Evolutionary conservation across 2,797 vertebrate species (phyloP).

Genomic region (Acanthopagrus latus): DNA sequence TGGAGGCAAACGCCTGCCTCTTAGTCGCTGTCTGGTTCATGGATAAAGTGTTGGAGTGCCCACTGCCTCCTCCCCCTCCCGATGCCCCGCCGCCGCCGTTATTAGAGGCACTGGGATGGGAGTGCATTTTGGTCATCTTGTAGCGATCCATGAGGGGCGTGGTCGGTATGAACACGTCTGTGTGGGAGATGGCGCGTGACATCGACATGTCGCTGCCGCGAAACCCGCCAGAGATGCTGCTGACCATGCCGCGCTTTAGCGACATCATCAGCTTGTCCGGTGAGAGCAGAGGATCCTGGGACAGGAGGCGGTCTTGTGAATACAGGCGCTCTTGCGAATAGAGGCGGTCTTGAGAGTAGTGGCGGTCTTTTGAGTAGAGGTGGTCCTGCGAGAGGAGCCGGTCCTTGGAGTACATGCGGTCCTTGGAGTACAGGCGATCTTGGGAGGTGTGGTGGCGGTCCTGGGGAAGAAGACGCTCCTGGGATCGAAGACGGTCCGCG

Average conservation of each 20-base stretch:
- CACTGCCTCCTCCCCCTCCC: conserved; percentile 29
- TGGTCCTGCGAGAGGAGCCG: conserved; percentile 92
- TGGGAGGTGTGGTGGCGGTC: conserved; percentile 93
- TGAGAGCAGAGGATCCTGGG: conserved; percentile 96
- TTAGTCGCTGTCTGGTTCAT: conserved; percentile 95
- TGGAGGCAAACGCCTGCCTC: conserved; percentile 97
- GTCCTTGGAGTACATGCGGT: conserved; percentile 95
- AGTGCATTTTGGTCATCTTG: conserved; percentile 99
- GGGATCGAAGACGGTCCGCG: conserved; percentile 95
- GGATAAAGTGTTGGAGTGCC: conserved; percentile 91
- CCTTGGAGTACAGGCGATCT: conserved; percentile 90
- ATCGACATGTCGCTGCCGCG: conserved; percentile 87
- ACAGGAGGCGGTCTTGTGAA: conserved; percentile 90
- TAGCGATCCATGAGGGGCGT: conserved; percentile 97
- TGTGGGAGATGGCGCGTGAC: conserved; percentile 96
- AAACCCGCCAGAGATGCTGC: conserved; percentile 83
- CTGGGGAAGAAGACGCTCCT: conserved; percentile 95
- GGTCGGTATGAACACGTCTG: conserved; percentile 96
- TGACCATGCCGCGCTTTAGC: conserved; percentile 88
- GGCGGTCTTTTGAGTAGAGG: conserved; percentile 83
- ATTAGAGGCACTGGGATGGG: conserved; percentile 98
- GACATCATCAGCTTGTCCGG: conserved; percentile 94
- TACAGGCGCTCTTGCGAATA: conserved; percentile 94
- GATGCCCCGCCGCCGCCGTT: conserved; percentile 78
- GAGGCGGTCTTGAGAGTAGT: conserved; percentile 86